These are phyloP conservation scores for Mastigias papua DNA, from an alignment of 30 jellyfish, hydroid and myxozoan species.

Conservation along the genomic window DNA sequence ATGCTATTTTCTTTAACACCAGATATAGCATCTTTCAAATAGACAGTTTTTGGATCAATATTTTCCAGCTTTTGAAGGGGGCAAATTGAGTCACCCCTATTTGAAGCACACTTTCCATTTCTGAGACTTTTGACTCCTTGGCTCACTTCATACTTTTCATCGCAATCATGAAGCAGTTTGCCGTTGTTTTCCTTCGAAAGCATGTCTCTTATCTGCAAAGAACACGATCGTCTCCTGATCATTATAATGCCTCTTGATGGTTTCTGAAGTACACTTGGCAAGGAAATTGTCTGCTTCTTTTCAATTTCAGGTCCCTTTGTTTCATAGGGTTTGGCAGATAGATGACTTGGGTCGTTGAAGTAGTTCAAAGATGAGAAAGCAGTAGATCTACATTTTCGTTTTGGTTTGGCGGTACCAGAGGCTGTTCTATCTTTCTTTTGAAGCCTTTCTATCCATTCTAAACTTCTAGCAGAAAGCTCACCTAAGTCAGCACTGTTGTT, in stretches of 20 bases:
- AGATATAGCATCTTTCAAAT: background rate
- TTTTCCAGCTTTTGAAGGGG: background rate
- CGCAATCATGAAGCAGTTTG: background rate
- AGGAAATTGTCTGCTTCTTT: background rate
- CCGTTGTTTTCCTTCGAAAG: background rate
- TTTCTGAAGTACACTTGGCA: background rate
- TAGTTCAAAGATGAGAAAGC: background rate
- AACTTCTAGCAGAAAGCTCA: slow-evolving; percentile 21
- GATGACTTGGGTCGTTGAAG: background rate
- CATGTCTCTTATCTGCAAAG: background rate
- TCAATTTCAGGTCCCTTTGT: background rate
- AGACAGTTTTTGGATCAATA: background rate
- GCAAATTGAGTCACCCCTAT: background rate
- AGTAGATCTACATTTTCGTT: slow-evolving; percentile 1
- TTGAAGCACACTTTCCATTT: background rate
- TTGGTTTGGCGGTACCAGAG: background rate
- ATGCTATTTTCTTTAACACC: background rate
- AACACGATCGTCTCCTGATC: slow-evolving; percentile 5
- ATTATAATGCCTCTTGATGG: slow-evolving; percentile 6
- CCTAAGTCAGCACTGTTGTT: background rate
- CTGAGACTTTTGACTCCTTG: background rate
- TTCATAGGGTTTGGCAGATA: background rate
- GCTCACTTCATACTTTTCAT: background rate
- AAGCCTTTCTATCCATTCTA: slow-evolving; percentile 15
- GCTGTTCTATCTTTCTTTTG: slow-evolving; percentile 1